Base-by-base conservation (phyloP, 1,140 invertebrate species). In the Lucilia sericata region DNA sequence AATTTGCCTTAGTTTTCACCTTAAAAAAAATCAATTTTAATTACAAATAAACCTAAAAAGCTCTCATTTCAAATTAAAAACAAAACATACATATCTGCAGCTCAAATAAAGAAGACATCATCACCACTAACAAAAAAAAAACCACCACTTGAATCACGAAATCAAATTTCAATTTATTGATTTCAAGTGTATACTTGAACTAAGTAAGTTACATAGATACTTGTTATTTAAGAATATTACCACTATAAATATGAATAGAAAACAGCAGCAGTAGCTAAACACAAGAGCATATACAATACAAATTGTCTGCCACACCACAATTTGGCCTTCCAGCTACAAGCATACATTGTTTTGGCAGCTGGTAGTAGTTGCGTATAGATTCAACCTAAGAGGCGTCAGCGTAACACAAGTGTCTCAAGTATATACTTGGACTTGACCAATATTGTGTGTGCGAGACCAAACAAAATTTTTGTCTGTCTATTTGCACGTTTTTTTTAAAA, bases 341-440 rank as follows among this genome's bases (percentile, higher is more conserved):
- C 25, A 30, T n/a, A 42, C 42, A 42, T 42, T 42, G 42, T 10
- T 10, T n/a, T 8, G 42, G 5, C 42, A 42, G 42, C 42, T 5
- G 14, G 51, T 25, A 70, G 19, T 70, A 70, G 65, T 70, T 60
- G 14, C 5, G 13, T 60, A 60, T 60, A n/a, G 14, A 60, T 14
- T n/a, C 14, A 17, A 5, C n/a, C 7, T n/a, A n/a, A 60, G 55
- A n/a, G 55, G 55, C 55, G 55, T 2, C 55, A 60, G 25, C 0
- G 21, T n/a, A 19, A 25, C 19, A 19, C 65, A 70, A 70, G 19
- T 55, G 51, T 70, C 65, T 70, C 51, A 25, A 70, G 65, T 10
- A 10, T 42, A 70, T 21, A 70, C 65, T 70, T 70, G 65, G 65
- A 70, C 65, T 70, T 70, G 65, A 70, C 65, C 65, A 70, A 70